Evolutionary conservation across 2,888 invertebrate genomes (phyloP).

Genomic region (Morpho helenor): DNA sequence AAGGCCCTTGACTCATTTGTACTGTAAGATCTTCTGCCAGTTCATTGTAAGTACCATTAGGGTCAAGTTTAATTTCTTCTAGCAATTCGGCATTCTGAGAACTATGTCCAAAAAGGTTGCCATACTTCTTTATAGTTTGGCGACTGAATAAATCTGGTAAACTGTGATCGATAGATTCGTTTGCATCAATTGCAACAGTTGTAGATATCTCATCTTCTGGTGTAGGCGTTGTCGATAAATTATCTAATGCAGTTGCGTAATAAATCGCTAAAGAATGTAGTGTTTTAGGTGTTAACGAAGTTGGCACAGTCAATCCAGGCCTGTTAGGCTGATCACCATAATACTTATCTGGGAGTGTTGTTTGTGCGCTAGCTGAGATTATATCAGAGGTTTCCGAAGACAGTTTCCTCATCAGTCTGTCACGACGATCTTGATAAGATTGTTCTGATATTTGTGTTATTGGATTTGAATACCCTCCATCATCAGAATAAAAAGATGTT

Average conservation of each 20-base stretch:
- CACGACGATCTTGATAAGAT: constrained; percentile 82
- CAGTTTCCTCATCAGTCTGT: constrained; percentile 85
- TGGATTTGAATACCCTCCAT: constrained; percentile 41
- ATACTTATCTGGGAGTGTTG: constrained; percentile 64
- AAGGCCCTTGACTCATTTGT: constrained; percentile 82
- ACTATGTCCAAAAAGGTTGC: constrained; percentile 58
- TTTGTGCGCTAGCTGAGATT: constrained; percentile 59
- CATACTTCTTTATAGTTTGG: constrained; percentile 83
- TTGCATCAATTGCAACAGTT: constrained; percentile 51
- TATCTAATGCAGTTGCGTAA: constrained; percentile 85
- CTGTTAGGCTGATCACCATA: constrained; percentile 68
- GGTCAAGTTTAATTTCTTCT: constrained; percentile 63
- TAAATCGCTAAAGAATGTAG: constrained; percentile 89
- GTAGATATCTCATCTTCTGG: constrained; percentile 55
- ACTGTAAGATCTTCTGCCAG: constrained; percentile 77
- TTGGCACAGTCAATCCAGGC: constrained; percentile 83
- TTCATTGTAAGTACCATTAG: constrained; percentile 64
- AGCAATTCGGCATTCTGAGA: constrained; percentile 53
- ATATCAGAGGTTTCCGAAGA: constrained; percentile 72
- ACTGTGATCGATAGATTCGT: constrained; percentile 66
- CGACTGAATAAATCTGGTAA: constrained; percentile 82
- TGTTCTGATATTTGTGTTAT: constrained; percentile 47
- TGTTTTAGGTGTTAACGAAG: constrained; percentile 87
- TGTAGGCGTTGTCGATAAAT: constrained; percentile 63
- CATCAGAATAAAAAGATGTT: constrained; percentile 45